Conservation (phyloP, 2,113 vertebrate genomes). For the Pseudorasbora parva region DNA sequence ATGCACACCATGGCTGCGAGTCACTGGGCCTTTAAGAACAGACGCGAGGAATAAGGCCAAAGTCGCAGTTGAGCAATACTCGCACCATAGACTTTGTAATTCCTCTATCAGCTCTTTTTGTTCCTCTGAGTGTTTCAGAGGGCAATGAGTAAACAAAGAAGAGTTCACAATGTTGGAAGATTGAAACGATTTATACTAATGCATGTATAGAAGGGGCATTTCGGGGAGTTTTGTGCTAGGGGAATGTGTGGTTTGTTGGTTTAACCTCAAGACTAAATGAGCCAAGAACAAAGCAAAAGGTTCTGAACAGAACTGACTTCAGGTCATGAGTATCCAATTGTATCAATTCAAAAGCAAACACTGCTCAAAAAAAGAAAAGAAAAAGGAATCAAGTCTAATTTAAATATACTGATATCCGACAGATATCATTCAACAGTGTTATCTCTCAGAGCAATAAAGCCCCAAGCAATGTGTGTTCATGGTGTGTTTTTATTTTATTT, state of each 20-base stretch:
- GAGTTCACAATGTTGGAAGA: background rate
- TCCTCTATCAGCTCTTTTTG: conserved; percentile 45
- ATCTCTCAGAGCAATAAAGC: background rate
- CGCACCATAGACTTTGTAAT: conserved; percentile 42
- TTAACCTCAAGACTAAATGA: conserved; percentile 14
- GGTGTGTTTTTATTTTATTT: background rate
- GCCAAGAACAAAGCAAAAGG: conserved; percentile 1
- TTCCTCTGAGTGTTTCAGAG: conserved; percentile 4
- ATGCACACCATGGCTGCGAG: background rate
- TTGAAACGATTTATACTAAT: background rate
- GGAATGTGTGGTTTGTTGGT: conserved; percentile 4
- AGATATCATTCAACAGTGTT: background rate
- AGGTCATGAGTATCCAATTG: background rate
- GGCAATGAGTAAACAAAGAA: conserved; percentile 33
- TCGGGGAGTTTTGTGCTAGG: background rate
- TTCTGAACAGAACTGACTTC: background rate
- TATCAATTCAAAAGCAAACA: conserved; percentile 12
- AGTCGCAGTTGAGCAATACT: conserved; percentile 50
- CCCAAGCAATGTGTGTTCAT: background rate
- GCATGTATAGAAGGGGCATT: background rate
- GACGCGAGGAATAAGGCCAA: background rate
- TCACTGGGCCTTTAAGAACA: conserved; percentile 49
- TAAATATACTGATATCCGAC: background rate
- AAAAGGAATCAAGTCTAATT: background rate
- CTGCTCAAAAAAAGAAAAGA: background rate